Evolutionary conservation across 1,140 invertebrate species (phyloP), one percentile per base, ranked within the genome.

Genomic region (Gryllus bimaculatus): DNA sequence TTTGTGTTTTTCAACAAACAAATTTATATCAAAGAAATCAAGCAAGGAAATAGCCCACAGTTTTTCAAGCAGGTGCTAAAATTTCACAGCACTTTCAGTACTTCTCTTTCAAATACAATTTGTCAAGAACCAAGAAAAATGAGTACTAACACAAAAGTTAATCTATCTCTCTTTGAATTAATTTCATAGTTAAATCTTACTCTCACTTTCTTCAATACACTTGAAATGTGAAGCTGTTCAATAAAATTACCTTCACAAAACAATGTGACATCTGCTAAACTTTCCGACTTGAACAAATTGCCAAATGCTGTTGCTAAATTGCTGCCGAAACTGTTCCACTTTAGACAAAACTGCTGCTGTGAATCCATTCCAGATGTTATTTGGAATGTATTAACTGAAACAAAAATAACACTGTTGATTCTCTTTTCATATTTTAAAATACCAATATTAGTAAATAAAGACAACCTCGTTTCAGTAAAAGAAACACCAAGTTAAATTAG

Each of bases 281-380:
- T 94, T 89, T 95, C 94, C 84, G 93, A 94, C 89, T 95, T 94
- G 89, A 94, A 95, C 83, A 95, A 89, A 87, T 93, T 94, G 83
- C 93, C 94, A 87, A 95, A 95, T 82, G 93, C 93, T 83, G 93
- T 94, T 81, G 93, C 93, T 86, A 95, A 88, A 88, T 95, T 95
- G 83, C 91, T 94, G 85, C 93, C 93, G 87, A 94, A 95, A 89
- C 93, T 95, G 89, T 94, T 95, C 94, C 94, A 95, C 89, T 95
- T 95, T 83, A 95, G 89, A 89, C 94, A 95, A 87, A 94, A 95
- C 87, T 95, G 93, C 87, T 95, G 94, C 89, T 94, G 93, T 87
- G 93, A 92, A 90, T 95, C 92, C 92, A 93, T 93, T 87, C 89
- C 89, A 87, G 86, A 86, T 86, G 86, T 86, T 82, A 86, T 85